phyloP scores from a whole-genome alignment of 2,797 vertebrate genomes.

The Calcarius lapponicus region DNA sequence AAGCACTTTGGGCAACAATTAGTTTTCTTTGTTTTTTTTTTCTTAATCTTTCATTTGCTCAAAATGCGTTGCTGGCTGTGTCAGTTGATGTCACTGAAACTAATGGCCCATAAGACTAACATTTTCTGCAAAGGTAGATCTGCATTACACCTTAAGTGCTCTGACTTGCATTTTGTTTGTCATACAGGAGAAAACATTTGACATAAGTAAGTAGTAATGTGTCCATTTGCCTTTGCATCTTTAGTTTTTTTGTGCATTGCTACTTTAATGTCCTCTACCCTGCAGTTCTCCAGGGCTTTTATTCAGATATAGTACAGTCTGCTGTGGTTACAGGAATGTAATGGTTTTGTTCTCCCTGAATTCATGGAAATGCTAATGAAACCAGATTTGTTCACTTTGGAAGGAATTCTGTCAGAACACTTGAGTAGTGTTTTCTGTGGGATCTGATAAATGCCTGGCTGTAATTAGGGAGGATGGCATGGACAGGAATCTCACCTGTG shows the following conservation, averaged over 20 bases:
- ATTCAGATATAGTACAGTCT: not conserved
- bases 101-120: not conserved
- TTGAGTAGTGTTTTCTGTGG: not conserved
- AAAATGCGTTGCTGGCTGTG: not conserved
- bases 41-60: not conserved
- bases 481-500: not conserved
- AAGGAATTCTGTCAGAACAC: not conserved
- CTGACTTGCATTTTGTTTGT: not conserved
- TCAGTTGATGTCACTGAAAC: not conserved
- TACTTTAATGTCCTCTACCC: not conserved
- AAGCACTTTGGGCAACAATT: not conserved
- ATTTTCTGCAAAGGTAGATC: not conserved
- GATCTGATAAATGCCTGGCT: not conserved
- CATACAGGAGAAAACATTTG: not conserved
- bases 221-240: not conserved
- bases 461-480: not conserved
- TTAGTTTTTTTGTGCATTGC: not conserved
- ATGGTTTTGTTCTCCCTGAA: not conserved
- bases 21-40: not conserved
- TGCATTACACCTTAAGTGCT: not conserved
- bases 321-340: not conserved
- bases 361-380: not conserved
- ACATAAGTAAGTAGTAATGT: not conserved
- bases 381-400: not conserved
- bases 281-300: not conserved